Percentiles rank a stretch among this genome's conserved stretches.
Evolutionary conservation across 1,140 invertebrate species (phyloP).

Genomic region (Streblospio benedicti): DNA sequence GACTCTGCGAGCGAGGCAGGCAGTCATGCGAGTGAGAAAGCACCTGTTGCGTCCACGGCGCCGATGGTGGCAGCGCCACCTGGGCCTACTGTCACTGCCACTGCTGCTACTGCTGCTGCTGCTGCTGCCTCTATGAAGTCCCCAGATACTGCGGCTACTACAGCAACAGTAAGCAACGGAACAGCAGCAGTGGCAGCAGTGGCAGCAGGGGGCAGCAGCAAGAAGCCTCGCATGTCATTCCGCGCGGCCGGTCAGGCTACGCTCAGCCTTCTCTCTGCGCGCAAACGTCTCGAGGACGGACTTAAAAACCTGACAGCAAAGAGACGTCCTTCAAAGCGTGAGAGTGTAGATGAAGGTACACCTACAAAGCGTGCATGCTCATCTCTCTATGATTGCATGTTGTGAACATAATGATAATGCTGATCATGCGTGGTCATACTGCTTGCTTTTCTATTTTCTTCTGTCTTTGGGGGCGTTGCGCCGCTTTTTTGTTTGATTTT

Average conservation of each 20-base stretch:
- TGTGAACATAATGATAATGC: too few species aligned
- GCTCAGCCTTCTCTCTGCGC: constrained; percentile 41
- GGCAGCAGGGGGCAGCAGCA: neutral
- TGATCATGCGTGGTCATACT: too few species aligned
- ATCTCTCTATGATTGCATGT: too few species aligned
- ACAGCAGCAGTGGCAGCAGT: neutral
- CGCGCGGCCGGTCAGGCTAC: constrained; percentile 43
- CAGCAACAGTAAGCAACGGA: constrained; percentile 1
- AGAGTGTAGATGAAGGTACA: constrained; percentile 25
- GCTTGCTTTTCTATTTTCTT: too few species aligned
- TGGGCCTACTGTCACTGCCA: too few species aligned
- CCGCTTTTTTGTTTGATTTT: too few species aligned
- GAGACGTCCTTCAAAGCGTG: constrained; percentile 26
- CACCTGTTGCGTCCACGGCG: neutral
- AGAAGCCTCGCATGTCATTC: constrained; percentile 37
- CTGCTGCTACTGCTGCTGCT: too few species aligned
- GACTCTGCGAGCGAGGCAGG: constrained; percentile 25
- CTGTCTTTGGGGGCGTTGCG: too few species aligned
- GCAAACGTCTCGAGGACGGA: constrained; percentile 40
- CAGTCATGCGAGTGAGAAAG: neutral
- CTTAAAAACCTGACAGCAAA: constrained; percentile 34
- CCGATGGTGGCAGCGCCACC: too few species aligned
- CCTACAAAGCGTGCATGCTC: constrained; percentile 9
- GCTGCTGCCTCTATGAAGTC: constrained; percentile 23
- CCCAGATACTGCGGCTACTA: neutral